Evolutionary conservation across 2,888 invertebrate genomes (phyloP).

Genomic region (Sinhomidia bicolor): DNA sequence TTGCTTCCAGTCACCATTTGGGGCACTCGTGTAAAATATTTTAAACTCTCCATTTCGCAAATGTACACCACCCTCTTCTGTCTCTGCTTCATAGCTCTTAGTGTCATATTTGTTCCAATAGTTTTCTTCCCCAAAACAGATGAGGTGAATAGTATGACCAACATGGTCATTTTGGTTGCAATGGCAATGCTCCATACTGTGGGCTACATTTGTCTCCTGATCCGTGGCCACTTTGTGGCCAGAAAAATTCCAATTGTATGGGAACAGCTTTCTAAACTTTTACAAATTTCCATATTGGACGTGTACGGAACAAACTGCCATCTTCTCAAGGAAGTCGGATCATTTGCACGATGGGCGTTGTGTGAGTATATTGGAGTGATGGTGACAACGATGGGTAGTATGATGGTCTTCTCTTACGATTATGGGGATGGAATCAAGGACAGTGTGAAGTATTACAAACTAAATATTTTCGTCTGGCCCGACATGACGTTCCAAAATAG

Average conservation of each 20-base stretch:
- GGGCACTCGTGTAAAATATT: constrained; percentile 70
- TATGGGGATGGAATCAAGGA: not conserved
- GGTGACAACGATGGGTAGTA: not conserved
- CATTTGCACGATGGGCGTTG: constrained; percentile 49
- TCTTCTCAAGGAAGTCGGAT: constrained; percentile 27
- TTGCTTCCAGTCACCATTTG: constrained; percentile 73
- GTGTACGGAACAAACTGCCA: constrained; percentile 69
- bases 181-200: constrained; percentile 66
- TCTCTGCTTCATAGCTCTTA: constrained; percentile 62
- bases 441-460: constrained; percentile 28
- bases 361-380: constrained; percentile 19
- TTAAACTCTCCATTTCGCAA: constrained; percentile 70
- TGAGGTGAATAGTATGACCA: not conserved
- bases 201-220: constrained; percentile 71
- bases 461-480: not conserved
- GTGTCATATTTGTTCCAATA: constrained; percentile 64
- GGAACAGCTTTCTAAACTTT: constrained; percentile 67
- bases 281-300: constrained; percentile 74
- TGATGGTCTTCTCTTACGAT: not conserved
- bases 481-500: no score
- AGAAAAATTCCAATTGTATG: constrained; percentile 71
- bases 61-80: constrained; percentile 72
- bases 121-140: not conserved
- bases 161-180: constrained; percentile 57
- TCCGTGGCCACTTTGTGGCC: constrained; percentile 74